These are phyloP conservation scores for Brachymystax lenok DNA, from an alignment of 2,797 vertebrate species.

Conservation along the genomic window DNA sequence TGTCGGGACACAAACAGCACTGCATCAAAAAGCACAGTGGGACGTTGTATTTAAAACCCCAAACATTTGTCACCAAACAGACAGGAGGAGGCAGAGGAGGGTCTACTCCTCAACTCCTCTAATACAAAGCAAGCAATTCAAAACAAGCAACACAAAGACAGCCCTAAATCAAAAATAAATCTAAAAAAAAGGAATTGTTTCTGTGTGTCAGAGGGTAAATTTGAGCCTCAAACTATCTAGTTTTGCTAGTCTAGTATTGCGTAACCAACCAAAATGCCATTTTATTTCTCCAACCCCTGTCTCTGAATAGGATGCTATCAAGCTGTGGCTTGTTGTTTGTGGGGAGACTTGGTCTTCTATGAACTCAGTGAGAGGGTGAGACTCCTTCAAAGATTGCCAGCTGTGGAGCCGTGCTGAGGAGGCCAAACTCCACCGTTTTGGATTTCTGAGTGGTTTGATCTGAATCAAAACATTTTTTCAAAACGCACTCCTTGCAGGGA, in stretches of 20 bases:
- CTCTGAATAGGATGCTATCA: slow-evolving; percentile 61
- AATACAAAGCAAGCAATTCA: slow-evolving; percentile 43
- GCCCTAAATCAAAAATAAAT: neutral
- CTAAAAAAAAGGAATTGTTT: neutral
- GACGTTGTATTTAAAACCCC: slow-evolving; percentile 48
- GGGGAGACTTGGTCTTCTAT: slow-evolving; percentile 48
- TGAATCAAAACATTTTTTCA: slow-evolving; percentile 59
- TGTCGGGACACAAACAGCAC: slow-evolving; percentile 49
- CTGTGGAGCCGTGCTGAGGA: slow-evolving; percentile 66
- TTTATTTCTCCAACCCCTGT: slow-evolving; percentile 48
- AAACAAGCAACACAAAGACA: slow-evolving; percentile 23
- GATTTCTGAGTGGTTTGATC: slow-evolving; percentile 74
- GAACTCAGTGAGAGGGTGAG: slow-evolving; percentile 65
- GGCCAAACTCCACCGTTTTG: slow-evolving; percentile 53
- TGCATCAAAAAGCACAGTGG: slow-evolving; percentile 54
- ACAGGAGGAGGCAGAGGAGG: slow-evolving; percentile 4
- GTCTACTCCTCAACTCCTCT: slow-evolving; percentile 33
- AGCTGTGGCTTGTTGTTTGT: slow-evolving; percentile 40
- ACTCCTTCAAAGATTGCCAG: slow-evolving; percentile 76
- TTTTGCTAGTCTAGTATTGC: slow-evolving; percentile 1
- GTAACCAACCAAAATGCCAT: neutral
- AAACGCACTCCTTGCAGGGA: slow-evolving; percentile 49
- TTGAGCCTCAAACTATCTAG: slow-evolving; percentile 41
- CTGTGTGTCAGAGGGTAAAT: slow-evolving; percentile 26
- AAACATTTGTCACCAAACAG: slow-evolving; percentile 42